Base-by-base conservation (phyloP, 1,140 invertebrate genomes). In the Euwallacea similis region DNA sequence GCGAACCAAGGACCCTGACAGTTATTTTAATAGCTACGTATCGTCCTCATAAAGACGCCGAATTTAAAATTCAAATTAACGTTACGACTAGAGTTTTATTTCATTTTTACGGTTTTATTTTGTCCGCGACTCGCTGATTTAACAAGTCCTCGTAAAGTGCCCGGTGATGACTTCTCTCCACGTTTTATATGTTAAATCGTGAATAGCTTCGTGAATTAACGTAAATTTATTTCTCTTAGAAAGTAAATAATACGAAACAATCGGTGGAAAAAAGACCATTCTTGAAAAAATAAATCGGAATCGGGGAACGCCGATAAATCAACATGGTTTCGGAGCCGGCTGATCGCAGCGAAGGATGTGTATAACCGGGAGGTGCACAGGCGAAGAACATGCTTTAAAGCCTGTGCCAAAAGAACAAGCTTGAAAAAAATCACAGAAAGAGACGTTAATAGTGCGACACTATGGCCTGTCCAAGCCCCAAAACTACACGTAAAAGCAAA, bases 11-110 rank as follows among this genome's bases (percentile, higher is more conserved):
- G 44, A 64, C 42, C 53, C 44, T 53, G 46, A 64, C 62, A 64
- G 62, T 64, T 53, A 64, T 64, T 64, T 64, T 64, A 64, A 64
- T 64, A 64, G 62, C 41, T 64, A 64, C 62, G 62, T 64, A 64
- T 64, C 46, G 15, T 64, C 44, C 41, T 64, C 62, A 64, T 64
- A 64, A 64, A 64, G 46, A 47, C 62, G 44, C 62, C 42, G 21
- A 64, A 64, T 64, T 64, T 64, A 50, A 64, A 64, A 64, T 64
- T 64, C 21, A 64, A 64, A 64, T 64, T 64, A 64, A 50, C 33
- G 62, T 64, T 64, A 64, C 46, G 44, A 50, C 46, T 10, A 6
- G 13, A 47, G 62, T 64, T 64, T 64, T 64, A 64, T 64, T 64
- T 64, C 62, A 64, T 15, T 64, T 64, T 64, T 64, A 64, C 33